Evolutionary conservation across 2,888 invertebrate species (phyloP).

Genomic region (Ceramica pisi): DNA sequence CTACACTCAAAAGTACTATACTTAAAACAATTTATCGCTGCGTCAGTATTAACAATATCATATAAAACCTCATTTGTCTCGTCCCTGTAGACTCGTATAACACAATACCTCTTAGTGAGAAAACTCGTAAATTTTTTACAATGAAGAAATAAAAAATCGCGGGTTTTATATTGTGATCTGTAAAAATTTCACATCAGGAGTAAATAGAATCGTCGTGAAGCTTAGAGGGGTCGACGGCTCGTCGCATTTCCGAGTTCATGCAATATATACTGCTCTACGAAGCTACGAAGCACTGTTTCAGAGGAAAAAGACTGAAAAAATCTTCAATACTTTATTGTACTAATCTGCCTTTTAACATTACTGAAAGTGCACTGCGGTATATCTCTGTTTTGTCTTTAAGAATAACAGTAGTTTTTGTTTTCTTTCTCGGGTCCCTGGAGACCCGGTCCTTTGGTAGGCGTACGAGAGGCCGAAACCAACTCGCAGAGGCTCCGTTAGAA

Average conservation of each 20-base stretch:
- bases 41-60: constrained; percentile 43
- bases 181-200: constrained; percentile 55
- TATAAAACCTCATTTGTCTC: constrained; percentile 59
- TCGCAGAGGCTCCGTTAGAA: no score
- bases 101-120: constrained; percentile 53
- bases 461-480: no score
- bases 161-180: constrained; percentile 56
- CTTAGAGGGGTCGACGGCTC: constrained; percentile 34
- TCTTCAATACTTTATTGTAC: constrained; percentile 36
- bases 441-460: no score
- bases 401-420: no score
- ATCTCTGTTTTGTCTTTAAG: no score
- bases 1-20: constrained; percentile 17
- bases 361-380: constrained; percentile 28
- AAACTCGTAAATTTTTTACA: constrained; percentile 61
- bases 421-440: no score
- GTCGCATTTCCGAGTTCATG: constrained; percentile 57
- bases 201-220: constrained; percentile 52
- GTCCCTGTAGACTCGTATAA: constrained; percentile 43
- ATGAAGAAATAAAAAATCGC: constrained; percentile 57
- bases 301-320: constrained; percentile 14
- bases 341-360: constrained; percentile 47
- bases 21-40: constrained; percentile 44
- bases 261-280: constrained; percentile 56
- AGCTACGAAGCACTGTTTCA: constrained; percentile 21